phyloP scores from a whole-genome alignment of 2,888 invertebrate species.

The Iselma pallidipennis region DNA sequence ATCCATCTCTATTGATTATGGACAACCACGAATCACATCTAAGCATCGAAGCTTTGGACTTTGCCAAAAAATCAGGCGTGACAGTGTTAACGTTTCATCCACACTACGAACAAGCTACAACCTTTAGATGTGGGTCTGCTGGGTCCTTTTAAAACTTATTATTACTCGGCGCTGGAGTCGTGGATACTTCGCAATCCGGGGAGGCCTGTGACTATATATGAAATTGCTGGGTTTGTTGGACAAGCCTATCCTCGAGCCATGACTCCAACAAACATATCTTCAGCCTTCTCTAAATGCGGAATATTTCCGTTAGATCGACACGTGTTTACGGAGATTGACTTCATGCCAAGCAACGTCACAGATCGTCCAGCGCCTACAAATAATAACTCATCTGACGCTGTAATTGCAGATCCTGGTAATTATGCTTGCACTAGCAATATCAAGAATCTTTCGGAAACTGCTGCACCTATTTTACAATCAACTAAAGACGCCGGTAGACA shows the following conservation, averaged over 20 bases:
- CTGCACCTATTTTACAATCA: neutral
- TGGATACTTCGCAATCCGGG: constrained; percentile 50
- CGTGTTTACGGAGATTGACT: constrained; percentile 26
- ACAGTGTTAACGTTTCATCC: constrained; percentile 49
- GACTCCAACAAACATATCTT: constrained; percentile 19
- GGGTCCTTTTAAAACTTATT: constrained; percentile 48
- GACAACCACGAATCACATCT: constrained; percentile 48
- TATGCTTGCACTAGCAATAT: neutral
- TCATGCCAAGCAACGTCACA: constrained; percentile 23
- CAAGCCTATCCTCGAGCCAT: constrained; percentile 22
- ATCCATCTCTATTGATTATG: constrained; percentile 40
- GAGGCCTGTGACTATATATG: constrained; percentile 49
- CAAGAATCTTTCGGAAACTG: neutral
- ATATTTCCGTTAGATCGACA: constrained; percentile 27
- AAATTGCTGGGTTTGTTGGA: constrained; percentile 36
- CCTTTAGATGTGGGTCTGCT: constrained; percentile 51
- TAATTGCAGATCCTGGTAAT: neutral
- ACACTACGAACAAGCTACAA: constrained; percentile 51
- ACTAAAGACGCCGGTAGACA: neutral
- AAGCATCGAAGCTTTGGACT: constrained; percentile 33
- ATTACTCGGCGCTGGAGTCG: constrained; percentile 41
- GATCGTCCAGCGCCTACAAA: constrained; percentile 23
- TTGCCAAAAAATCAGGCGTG: constrained; percentile 47
- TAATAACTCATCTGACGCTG: no score
- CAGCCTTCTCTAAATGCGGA: constrained; percentile 22